A percentile compares a stretch with the other conserved stretches of the same genome.
Conservation (phyloP, 1,140 invertebrate species). For the Tribolium castaneum region DNA sequence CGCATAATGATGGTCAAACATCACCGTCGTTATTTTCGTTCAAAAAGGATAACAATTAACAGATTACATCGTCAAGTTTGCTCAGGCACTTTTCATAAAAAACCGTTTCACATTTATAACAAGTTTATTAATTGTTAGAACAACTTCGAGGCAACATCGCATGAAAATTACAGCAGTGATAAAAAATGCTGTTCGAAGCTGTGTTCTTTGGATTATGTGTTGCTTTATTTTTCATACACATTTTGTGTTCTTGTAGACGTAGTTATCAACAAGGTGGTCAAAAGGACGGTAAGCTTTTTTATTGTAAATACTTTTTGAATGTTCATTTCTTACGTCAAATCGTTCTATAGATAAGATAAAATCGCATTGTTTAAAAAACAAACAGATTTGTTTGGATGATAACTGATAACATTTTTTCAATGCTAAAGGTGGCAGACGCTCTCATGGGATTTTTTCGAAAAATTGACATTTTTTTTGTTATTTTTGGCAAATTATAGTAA, state of each 20-base stretch:
- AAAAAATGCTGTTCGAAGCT: constrained; percentile 7
- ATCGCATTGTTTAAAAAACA: constrained; percentile 17
- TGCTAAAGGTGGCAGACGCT: background rate
- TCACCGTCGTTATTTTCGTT: background rate
- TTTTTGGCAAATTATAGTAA: too few species aligned
- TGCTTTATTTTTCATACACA: constrained; percentile 34
- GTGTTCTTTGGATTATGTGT: constrained; percentile 13
- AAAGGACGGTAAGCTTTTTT: background rate
- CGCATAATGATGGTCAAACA: background rate
- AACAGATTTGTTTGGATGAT: constrained; percentile 24
- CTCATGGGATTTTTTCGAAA: too few species aligned
- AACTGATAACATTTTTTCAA: constrained; percentile 11
- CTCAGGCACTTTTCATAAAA: constrained; percentile 6
- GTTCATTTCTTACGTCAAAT: constrained; percentile 14
- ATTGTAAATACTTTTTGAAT: constrained; percentile 5
- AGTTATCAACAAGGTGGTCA: background rate
- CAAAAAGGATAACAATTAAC: background rate
- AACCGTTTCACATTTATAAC: constrained; percentile 11
- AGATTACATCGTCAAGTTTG: constrained; percentile 18
- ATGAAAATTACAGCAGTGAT: background rate
- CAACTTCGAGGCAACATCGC: constrained; percentile 10
- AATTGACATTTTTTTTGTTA: too few species aligned
- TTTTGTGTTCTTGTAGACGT: constrained; percentile 15
- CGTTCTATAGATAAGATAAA: background rate
- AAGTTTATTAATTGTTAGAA: constrained; percentile 18